Base-by-base conservation (phyloP, 2,113 vertebrate species). In the Pomatostomus ruficeps region DNA sequence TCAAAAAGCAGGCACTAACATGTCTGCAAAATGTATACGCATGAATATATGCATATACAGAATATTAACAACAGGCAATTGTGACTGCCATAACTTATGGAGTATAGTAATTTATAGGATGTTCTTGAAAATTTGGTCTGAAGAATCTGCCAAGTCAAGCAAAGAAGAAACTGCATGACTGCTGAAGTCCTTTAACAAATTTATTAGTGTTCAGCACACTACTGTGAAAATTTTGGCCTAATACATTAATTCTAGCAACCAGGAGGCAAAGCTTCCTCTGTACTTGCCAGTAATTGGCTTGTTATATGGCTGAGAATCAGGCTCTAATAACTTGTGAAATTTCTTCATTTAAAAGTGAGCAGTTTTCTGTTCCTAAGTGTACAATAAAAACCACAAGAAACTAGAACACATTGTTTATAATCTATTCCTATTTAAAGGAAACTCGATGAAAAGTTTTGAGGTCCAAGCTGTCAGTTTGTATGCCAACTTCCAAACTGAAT, bases 371-470 rank as follows among this genome's bases (percentile, higher is more conserved):
- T 76, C 43, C 1, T 48, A 80, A 95, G 59, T 14, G 62, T n/a
- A 86, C 48, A 77, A 89, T 57, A 73, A 88, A 86, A 85, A 8
- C 18, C 49, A 91, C 2, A 55, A 91, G 78, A 91, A 91, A 80
- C 67, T 42, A 63, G 75, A 88, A 77, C 55, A 71, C 42, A 19
- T 21, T 91, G 73, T 74, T 70, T 29, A 62, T 90, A 86, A 96
- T 90, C 88, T 67, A 76, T 61, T 62, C 52, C 59, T 83, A 40
- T 80, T 90, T 94, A 80, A 94, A 90, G 82, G 88, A 71, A 95
- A 88, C 8, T 46, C 48, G 89, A 91, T 85, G 75, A 95, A 88
- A 94, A 95, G 87, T 96, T 94, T 80, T 22, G 75, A 88, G 85
- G 63, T 90, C 63, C 80, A 54, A 83, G 85, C 85, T 84, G 59